phyloP scores from a whole-genome alignment of 1,140 invertebrate species.

The Hycleus phaleratus region DNA sequence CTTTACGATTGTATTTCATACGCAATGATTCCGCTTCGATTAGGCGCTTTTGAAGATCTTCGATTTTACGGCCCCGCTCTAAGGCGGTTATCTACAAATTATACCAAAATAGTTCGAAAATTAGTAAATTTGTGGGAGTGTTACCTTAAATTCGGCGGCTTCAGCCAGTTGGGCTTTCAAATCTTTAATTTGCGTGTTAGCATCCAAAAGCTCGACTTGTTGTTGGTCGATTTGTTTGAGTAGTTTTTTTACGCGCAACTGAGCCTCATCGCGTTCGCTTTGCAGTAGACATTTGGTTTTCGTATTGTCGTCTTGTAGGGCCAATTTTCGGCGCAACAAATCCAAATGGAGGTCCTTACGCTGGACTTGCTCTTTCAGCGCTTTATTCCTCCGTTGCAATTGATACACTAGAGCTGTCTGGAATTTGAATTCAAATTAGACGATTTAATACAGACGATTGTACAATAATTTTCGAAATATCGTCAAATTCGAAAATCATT shows the following conservation, averaged over 20 bases:
- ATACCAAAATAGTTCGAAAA: not conserved
- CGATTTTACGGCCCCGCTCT: constrained; percentile 72
- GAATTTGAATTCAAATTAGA: not conserved
- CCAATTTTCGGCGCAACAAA: constrained; percentile 75
- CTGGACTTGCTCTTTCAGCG: constrained; percentile 79
- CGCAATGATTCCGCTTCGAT: constrained; percentile 65
- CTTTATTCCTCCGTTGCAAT: constrained; percentile 69
- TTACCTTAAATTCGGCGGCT: constrained; percentile 74
- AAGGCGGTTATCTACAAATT: constrained; percentile 62
- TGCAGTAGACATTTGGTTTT: constrained; percentile 53
- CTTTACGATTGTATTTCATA: constrained; percentile 61
- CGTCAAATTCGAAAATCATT: too few species aligned
- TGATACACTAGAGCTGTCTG: constrained; percentile 79
- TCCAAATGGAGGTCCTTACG: constrained; percentile 86
- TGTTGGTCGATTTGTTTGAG: constrained; percentile 68
- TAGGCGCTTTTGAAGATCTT: constrained; percentile 69
- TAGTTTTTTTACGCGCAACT: constrained; percentile 64
- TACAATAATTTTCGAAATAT: too few species aligned
- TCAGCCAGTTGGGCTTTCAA: constrained; percentile 71
- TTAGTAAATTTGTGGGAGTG: not conserved
- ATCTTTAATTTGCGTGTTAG: constrained; percentile 62
- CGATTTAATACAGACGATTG: not conserved
- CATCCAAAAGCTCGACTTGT: constrained; percentile 62
- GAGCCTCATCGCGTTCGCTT: constrained; percentile 69
- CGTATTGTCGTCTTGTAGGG: constrained; percentile 68